Evolutionary conservation across 2,888 invertebrate genomes (phyloP).

Genomic region (Stomorhina lunata): DNA sequence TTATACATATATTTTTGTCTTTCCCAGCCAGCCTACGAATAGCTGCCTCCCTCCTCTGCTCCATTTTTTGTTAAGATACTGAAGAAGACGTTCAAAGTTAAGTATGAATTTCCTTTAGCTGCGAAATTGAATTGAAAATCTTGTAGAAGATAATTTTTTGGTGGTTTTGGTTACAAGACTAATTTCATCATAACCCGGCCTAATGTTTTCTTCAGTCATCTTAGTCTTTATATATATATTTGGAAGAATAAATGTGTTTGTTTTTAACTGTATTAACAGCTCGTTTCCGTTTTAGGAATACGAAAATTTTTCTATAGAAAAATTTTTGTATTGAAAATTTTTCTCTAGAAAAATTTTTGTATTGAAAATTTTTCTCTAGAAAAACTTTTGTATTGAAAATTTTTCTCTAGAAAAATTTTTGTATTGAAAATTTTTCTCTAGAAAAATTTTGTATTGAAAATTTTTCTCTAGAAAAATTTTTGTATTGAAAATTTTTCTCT

Average conservation of each 20-base stretch:
- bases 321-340: too few species aligned
- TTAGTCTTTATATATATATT: background rate
- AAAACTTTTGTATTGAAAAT: too few species aligned
- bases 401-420: too few species aligned
- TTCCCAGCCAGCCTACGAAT: conserved; percentile 33
- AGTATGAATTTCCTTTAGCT: conserved; percentile 43
- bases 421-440: too few species aligned
- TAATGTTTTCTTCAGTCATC: conserved; percentile 11
- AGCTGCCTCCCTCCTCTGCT: background rate
- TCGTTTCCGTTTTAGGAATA: conserved; percentile 41
- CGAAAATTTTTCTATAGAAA: too few species aligned
- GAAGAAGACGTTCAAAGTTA: background rate
- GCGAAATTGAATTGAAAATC: conserved; percentile 28
- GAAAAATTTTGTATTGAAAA: too few species aligned
- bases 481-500: too few species aligned
- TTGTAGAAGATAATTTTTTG: conserved; percentile 52
- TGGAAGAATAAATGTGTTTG: background rate
- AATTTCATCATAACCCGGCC: conserved; percentile 48
- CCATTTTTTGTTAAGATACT: too few species aligned
- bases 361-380: too few species aligned
- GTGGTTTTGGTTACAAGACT: conserved; percentile 45
- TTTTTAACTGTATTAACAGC: conserved; percentile 44
- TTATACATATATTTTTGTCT: background rate
- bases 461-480: too few species aligned
- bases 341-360: too few species aligned